These are phyloP conservation scores for Argyrosomus regius DNA, from an alignment of 2,797 vertebrate genomes.

Conservation along the genomic window DNA sequence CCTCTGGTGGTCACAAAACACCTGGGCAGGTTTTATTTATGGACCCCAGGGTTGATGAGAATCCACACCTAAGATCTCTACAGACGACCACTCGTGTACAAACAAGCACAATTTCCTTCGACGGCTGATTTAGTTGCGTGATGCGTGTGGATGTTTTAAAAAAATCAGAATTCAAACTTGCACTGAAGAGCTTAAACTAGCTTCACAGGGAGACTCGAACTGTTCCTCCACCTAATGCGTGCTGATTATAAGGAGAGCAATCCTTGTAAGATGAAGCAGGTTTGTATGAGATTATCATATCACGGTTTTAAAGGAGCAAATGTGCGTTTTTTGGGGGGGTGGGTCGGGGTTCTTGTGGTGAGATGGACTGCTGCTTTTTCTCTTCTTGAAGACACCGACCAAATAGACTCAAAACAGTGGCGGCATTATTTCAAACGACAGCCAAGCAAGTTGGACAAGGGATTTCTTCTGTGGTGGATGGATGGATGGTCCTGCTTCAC, in stretches of 20 bases:
- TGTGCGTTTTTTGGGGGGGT: background rate
- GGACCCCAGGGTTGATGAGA: slow-evolving; percentile 15
- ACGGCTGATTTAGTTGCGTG: slow-evolving; percentile 9
- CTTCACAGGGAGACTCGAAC: background rate
- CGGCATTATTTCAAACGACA: slow-evolving; percentile 41
- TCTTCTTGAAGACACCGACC: slow-evolving; percentile 37
- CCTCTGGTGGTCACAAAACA: slow-evolving; percentile 54
- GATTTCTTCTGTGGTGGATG: slow-evolving; percentile 39
- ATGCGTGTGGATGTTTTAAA: slow-evolving; percentile 3
- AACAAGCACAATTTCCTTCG: slow-evolving; percentile 63
- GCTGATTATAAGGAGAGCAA: slow-evolving; percentile 80
- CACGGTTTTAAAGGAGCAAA: background rate
- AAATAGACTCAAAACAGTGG: slow-evolving; percentile 46
- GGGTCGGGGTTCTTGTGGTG: background rate
- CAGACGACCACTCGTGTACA: slow-evolving; percentile 23
- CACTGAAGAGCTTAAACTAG: slow-evolving; percentile 56
- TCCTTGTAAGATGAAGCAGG: slow-evolving; percentile 84
- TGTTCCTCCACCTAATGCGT: slow-evolving; percentile 20
- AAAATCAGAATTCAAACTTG: slow-evolving; percentile 35
- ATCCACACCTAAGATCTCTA: slow-evolving; percentile 11
- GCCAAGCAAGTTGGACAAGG: slow-evolving; percentile 23
- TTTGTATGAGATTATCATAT: slow-evolving; percentile 14
- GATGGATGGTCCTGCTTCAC: slow-evolving; percentile 31
- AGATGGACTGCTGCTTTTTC: slow-evolving; percentile 23
- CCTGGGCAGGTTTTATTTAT: slow-evolving; percentile 22